Evolutionary conservation across 2,797 vertebrate genomes (phyloP), one percentile per base, ranked within the genome.

Genomic region (Craterocephalus amniculus): DNA sequence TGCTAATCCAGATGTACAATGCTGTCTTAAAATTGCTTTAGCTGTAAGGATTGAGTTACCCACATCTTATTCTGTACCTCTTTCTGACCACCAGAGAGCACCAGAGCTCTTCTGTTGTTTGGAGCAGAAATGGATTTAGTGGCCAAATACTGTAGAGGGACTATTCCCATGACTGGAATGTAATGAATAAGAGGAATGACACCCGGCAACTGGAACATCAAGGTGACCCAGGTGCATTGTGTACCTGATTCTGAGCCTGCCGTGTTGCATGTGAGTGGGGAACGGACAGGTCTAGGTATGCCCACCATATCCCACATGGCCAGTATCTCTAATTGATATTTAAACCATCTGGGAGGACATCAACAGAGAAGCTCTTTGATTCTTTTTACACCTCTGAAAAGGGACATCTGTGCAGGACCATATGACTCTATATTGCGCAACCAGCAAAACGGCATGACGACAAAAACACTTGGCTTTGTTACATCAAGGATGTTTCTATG

Each of bases 1-100:
- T 99, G 89, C 96, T 99, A 85, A 97, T 95, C 69, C 98, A 99
- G 93, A 93, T 99, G 96, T 99, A 99, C 95, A 99, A 99, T 0
- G 96, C 96, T 95, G 96, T 99, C 93, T 96, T 97, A 92, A 98
- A 97, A 85, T 96, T 96, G 93, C 96, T 98, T 78, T 95, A 95
- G 91, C 78, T 48, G 49, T 51, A 55, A 2, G 60, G 67, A 70
- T 59, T 29, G 51, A 66, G 9, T 69, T 54, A 43, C 71, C 69
- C 70, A 22, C 72, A 34, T 34, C 35, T 78, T 76, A 59, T 75
- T 71, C 66, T 70, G 83, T 88, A 83, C 88, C 79, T 85, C 76
- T 69, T 67, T 73, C 36, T 59, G 76, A 78, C 72, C 91, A 92
- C 81, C 75, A 93, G 91, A 79, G 86, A 63, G 90, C 88, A 56